Conservation (phyloP, 2,113 vertebrate species). For the Phylloscopus whistleri region DNA sequence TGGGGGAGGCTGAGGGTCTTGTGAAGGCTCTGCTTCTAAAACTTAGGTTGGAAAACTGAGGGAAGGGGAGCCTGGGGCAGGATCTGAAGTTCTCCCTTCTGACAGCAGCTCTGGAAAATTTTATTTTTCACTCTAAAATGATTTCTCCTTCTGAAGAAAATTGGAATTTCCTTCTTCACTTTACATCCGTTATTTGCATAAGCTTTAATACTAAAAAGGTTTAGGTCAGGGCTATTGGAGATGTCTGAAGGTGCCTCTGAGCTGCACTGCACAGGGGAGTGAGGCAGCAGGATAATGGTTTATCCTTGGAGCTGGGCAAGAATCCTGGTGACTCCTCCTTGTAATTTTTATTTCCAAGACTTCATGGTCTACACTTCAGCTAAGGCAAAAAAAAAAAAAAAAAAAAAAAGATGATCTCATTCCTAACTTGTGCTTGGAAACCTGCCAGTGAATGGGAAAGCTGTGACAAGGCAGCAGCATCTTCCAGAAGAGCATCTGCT, state of each 20-base stretch:
- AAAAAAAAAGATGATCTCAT: neutral
- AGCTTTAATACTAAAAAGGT: neutral
- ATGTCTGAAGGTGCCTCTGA: neutral
- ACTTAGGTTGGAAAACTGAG: neutral
- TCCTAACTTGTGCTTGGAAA: neutral
- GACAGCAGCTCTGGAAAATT: neutral
- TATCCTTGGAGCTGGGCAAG: neutral
- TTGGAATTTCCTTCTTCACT: neutral
- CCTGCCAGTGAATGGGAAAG: neutral
- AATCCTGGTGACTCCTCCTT: neutral
- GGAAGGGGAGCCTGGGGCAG: neutral
- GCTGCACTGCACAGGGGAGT: neutral
- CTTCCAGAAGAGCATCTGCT: neutral
- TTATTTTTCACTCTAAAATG: neutral
- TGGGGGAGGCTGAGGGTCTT: neutral
- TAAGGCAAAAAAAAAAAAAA: neutral
- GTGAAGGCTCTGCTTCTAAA: neutral
- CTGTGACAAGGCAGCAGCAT: neutral
- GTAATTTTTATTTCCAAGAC: neutral
- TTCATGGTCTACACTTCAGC: neutral
- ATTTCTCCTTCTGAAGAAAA: neutral
- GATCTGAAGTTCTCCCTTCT: neutral
- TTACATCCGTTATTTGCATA: neutral
- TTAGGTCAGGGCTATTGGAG: neutral
- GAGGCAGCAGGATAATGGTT: neutral